Evolutionary conservation across 2,888 invertebrate species (phyloP).

Genomic region (Colletes collaris): DNA sequence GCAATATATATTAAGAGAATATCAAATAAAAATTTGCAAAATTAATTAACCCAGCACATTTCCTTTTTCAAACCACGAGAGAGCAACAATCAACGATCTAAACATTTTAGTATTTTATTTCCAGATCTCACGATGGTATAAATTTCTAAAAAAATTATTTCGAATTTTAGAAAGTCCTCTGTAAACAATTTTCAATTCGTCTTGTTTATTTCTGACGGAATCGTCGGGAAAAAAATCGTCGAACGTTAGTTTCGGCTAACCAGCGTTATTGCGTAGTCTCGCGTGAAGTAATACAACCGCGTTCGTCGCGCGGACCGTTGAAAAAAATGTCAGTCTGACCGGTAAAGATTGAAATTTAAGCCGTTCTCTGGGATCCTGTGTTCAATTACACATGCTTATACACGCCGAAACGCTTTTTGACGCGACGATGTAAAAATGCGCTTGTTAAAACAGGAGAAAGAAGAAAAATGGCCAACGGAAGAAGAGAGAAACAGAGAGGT

Average conservation of each 20-base stretch:
- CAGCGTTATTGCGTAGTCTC: slow-evolving; percentile 23
- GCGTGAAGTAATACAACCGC: slow-evolving; percentile 37
- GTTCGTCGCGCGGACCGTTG: background rate
- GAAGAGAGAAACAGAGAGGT: background rate
- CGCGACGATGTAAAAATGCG: slow-evolving; percentile 51
- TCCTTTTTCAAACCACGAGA: too few species aligned
- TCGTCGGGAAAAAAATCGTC: slow-evolving; percentile 9
- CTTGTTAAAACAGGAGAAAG: slow-evolving; percentile 19
- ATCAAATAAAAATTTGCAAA: too few species aligned
- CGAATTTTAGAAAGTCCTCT: too few species aligned
- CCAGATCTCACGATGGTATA: too few species aligned
- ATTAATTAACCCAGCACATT: too few species aligned
- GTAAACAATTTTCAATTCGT: too few species aligned
- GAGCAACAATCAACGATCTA: too few species aligned
- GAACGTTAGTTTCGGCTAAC: slow-evolving; percentile 34
- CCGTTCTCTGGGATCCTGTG: slow-evolving; percentile 38
- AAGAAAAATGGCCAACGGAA: background rate
- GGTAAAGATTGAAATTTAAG: slow-evolving; percentile 61
- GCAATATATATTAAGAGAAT: too few species aligned
- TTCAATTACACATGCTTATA: slow-evolving; percentile 65
- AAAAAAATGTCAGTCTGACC: slow-evolving; percentile 24
- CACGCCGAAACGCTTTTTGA: slow-evolving; percentile 56
- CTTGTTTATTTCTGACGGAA: background rate
- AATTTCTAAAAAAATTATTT: too few species aligned
- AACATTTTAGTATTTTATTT: too few species aligned